Evolutionary conservation across 2,113 vertebrate genomes (phyloP).

Genomic region (Pangasianodon hypophthalmus): DNA sequence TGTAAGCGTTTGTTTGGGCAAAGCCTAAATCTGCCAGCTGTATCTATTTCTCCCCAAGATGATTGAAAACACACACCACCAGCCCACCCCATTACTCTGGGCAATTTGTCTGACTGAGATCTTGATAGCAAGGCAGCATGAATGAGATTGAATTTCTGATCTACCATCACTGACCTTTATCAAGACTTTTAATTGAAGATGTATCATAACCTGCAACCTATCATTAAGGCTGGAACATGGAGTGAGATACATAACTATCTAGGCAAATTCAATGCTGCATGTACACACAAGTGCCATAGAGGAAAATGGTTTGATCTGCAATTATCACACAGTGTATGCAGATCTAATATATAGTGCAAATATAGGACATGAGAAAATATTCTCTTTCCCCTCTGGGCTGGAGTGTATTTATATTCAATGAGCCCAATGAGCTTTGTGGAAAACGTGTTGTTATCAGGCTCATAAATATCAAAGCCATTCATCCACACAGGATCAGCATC

Average conservation of each 20-base stretch:
- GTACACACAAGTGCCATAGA: background rate
- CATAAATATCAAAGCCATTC: constrained; percentile 27
- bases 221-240: background rate
- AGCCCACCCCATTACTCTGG: constrained; percentile 25
- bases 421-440: constrained; percentile 4
- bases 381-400: constrained; percentile 2
- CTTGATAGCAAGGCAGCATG: constrained; percentile 18
- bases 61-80: constrained; percentile 47
- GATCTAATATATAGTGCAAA: constrained; percentile 21
- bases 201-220: background rate
- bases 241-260: background rate
- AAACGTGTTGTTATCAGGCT: constrained; percentile 36
- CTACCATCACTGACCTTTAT: constrained; percentile 25
- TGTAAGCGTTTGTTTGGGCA: constrained; percentile 32
- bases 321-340: background rate
- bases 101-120: constrained; percentile 39
- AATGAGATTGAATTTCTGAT: constrained; percentile 43
- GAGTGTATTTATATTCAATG: constrained; percentile 37
- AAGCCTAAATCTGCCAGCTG: constrained; percentile 21
- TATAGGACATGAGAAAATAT: constrained; percentile 32
- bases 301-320: background rate
- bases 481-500: background rate
- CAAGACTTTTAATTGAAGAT: constrained; percentile 20
- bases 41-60: constrained; percentile 41
- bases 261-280: background rate